Evolutionary conservation across 2,888 invertebrate genomes (phyloP), one percentile per base, ranked within the genome.

Genomic region (Plutella xylostella): DNA sequence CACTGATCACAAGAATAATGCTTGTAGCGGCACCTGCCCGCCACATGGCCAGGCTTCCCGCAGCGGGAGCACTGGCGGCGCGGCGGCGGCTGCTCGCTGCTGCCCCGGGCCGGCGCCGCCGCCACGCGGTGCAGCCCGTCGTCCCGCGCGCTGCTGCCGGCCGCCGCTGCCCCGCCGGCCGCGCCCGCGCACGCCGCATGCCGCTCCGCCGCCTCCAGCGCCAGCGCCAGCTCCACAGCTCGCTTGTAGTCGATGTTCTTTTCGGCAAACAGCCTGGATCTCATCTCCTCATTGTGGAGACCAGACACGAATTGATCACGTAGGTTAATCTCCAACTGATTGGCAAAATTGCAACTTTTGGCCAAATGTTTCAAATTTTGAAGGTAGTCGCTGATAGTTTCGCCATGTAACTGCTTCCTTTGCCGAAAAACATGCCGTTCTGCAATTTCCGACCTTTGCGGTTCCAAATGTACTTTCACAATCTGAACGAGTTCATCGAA

Each of bases 361-460:
- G 30, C 30, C 12, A 28, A 12, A 17, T 41, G 30, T 18, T 41
- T 41, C 11, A 41, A 14, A 15, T 11, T 6, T 28, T 41, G 41
- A 11, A 41, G 15, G 41, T 28, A 41, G 6, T 25, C 39, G n/a
- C 20, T 17, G 3, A 41, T 5, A 5, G 28, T 9, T 18, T 41
- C 41, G 9, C 41, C 30, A 9, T 15, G 30, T 19, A 12, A n/a
- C 14, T 41, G 41, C 15, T 28, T 40, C 22, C 17, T 40, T 25
- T 18, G 28, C 28, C 41, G 28, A 9, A 41, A 41, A 30, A 25
- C 25, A 28, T 41, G 41, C 12, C 41, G n/a, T 18, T 30, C 30
- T 5, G 41, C 41, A 18, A 41, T 41, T 28, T 41, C 41, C 19
- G 28, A 41, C 17, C 41, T 14, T 18, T 14, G 28, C 17, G 41